These are phyloP conservation scores for Dipodomys spectabilis DNA, from an alignment of 2,113 vertebrate genomes.

Conservation along the genomic window DNA sequence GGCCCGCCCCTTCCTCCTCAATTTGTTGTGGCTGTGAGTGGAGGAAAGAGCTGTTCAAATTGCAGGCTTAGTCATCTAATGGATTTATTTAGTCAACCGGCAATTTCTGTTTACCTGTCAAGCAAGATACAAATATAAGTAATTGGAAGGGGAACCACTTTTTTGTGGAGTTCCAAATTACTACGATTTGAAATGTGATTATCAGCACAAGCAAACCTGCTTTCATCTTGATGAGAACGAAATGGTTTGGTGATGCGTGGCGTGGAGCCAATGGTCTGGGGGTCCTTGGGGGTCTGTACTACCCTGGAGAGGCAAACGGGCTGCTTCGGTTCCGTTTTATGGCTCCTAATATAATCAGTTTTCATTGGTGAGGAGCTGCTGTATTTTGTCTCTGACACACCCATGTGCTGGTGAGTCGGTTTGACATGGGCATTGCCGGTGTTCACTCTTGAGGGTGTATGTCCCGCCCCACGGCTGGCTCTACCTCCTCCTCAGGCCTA, in stretches of 20 bases:
- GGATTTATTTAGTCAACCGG: conserved; percentile 59
- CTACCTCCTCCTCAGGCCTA: neutral
- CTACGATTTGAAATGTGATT: conserved; percentile 59
- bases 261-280: neutral
- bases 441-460: neutral
- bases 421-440: fast-evolving
- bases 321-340: neutral
- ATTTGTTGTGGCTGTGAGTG: neutral
- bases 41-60: neutral
- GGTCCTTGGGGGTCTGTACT: neutral
- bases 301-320: neutral
- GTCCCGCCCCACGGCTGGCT: neutral
- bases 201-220: conserved; percentile 47
- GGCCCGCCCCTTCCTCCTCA: neutral
- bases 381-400: neutral
- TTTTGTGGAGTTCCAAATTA: conserved; percentile 51
- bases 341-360: neutral
- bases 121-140: conserved; percentile 66
- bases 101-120: conserved; percentile 73
- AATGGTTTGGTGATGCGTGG: neutral
- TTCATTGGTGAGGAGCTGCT: neutral
- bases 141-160: conserved; percentile 48
- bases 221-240: conserved; percentile 47
- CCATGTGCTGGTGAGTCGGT: neutral
- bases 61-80: conserved; percentile 3